phyloP scores from a whole-genome alignment of 2,888 invertebrate genomes.

The Eristalinus sepulchralis region DNA sequence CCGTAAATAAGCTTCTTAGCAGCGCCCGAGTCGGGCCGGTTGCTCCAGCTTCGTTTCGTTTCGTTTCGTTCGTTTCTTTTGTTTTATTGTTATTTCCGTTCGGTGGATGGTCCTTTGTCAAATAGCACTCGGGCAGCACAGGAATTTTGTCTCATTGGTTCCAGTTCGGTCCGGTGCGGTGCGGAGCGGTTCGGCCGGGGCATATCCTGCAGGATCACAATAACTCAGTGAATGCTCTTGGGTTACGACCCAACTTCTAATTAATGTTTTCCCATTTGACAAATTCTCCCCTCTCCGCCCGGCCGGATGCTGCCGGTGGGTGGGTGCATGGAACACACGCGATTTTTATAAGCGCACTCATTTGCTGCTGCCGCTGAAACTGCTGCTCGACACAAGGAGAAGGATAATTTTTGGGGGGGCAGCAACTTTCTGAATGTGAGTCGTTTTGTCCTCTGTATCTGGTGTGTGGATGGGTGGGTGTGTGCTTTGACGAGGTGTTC shows the following conservation, averaged over 20 bases:
- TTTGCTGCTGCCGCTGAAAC: slow-evolving; percentile 34
- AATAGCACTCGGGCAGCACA: slow-evolving; percentile 42
- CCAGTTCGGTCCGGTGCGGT: slow-evolving; percentile 14
- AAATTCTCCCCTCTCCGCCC: slow-evolving; percentile 68
- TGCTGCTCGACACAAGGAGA: neutral
- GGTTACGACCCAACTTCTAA: slow-evolving; percentile 74
- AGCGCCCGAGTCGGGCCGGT: slow-evolving; percentile 15
- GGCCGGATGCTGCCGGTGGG: neutral
- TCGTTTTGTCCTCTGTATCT: slow-evolving; percentile 51
- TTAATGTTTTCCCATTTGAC: slow-evolving; percentile 75
- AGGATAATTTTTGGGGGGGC: slow-evolving; percentile 42
- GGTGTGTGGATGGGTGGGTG: neutral
- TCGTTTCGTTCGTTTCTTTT: slow-evolving; percentile 51
- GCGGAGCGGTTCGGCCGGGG: slow-evolving; percentile 43
- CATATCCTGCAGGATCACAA: slow-evolving; percentile 72
- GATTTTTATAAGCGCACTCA: slow-evolving; percentile 72
- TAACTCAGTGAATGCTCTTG: slow-evolving; percentile 73
- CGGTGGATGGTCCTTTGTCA: slow-evolving; percentile 67
- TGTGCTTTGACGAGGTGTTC: slow-evolving; percentile 75
- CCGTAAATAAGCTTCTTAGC: slow-evolving; percentile 60
- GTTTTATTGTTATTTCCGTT: slow-evolving; percentile 69
- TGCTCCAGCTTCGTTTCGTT: slow-evolving; percentile 14
- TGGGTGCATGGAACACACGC: slow-evolving; percentile 63
- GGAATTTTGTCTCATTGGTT: slow-evolving; percentile 72
- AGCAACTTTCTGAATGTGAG: slow-evolving; percentile 39